Base-by-base conservation (phyloP, 2,113 vertebrate genomes). In the Phrynosoma blainvillii region DNA sequence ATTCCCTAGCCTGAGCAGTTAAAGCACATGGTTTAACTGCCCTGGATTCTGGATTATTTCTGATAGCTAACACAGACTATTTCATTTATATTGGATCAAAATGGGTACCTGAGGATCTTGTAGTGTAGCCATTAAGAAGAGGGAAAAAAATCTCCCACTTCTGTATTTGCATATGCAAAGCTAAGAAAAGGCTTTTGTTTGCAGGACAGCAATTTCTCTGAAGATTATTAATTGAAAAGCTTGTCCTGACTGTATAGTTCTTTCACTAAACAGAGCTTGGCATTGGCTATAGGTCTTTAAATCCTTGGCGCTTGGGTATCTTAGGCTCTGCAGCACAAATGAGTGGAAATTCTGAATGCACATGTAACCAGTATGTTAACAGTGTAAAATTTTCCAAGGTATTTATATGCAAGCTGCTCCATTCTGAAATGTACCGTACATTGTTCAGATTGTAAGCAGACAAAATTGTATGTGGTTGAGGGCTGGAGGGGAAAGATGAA, bases 381-480 rank as follows among this genome's bases (percentile, higher is more conserved):
- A 30, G 84, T 87, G 79, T 77, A 40, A 59, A 0, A 90, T 83
- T 82, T 94, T 84, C 88, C 81, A 84, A 73, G 91, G 70, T 77
- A 56, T 59, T 80, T 87, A 23, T 66, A 78, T 90, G 77, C 80
- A 79, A 83, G 70, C 40, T 80, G 88, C 89, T 80, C 73, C 36
- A 90, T 80, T 84, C 84, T 91, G 91, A 87, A 91, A 40, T 65
- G 0, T 21, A 0, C 59, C 59, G 0, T 21, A 0, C 59, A 0
- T 85, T 88, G 90, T 90, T 90, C 75, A 9, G 68, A 83, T 40
- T 40, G 89, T 82, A 73, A 62, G 56, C 0, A 81, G 93, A 89
- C 85, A 80, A 84, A 52, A 85, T 84, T 95, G 91, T 79, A 88
- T 81, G 87, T 90, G 89, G 87, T 82, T 8, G 79, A 83, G 89